Base-by-base conservation (phyloP, 1,140 invertebrate species). In the Potamilus streckersoni region DNA sequence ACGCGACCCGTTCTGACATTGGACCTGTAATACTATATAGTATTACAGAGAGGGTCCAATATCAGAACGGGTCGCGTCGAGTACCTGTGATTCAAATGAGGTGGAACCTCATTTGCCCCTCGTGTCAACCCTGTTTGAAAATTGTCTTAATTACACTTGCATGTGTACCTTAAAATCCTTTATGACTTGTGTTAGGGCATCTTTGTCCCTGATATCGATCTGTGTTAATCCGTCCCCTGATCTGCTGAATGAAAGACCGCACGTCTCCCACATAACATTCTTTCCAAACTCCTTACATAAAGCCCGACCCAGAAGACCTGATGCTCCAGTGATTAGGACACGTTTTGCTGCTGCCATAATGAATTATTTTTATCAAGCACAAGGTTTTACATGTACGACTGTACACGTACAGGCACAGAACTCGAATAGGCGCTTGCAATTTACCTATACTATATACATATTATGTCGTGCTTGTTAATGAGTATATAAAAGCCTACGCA, bases 251-350 rank as follows among this genome's bases (percentile, higher is more conserved):
- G 91, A 90, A 20, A 89, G 83, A 8, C 91, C 91, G 23, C 87
- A 75, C 12, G 87, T 85, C 38, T 81, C 75, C 90, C 90, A 92
- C 66, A 71, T 68, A 38, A 65, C 58, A 61, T 82, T 81, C 31
- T 79, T 49, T 59, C 82, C 69, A 82, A 92, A 91, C 55, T 83
- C 82, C 71, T 82, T 79, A 13, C 87, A 67, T 12, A 92, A 74
- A 19, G 90, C 86, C 79, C 92, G 81, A 8, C 92, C 92, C 12
- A 92, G 83, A 20, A 92, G 76, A 6, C 92, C 92, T 12, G 92
- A 92, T 2, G 91, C 91, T 49, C 92, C 92, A 66, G 92, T 92
- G 11, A 92, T 82, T 55, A 92, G 17, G 38, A 86, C 83, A 55
- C 74, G 79, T 60, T 83, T 86, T 16, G 68, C 38, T 38, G 38